Percentiles rank a stretch among this genome's conserved stretches.
These are phyloP conservation scores for Petrocephalus zakoni DNA, from an alignment of 2,113 vertebrate species.

Conservation along the genomic window DNA sequence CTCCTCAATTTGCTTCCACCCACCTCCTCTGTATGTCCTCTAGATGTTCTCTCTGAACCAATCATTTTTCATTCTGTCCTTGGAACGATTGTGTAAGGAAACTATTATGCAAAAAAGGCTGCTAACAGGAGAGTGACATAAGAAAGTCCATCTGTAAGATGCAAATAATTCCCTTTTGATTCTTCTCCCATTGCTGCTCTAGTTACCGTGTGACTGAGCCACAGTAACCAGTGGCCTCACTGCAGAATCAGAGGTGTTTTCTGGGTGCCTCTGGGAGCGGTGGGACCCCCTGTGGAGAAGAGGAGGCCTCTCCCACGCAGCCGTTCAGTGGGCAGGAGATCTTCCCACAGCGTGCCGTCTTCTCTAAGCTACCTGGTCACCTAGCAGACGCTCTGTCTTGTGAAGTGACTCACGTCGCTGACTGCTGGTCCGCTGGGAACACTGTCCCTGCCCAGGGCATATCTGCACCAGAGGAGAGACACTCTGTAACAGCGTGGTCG, in stretches of 20 bases:
- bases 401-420: not conserved
- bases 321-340: not conserved
- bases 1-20: too few relatives aligned
- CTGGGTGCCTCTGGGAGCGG: not conserved
- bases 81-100: too few relatives aligned
- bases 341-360: not conserved
- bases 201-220: not conserved
- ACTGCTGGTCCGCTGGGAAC: not conserved
- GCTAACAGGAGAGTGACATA: not conserved
- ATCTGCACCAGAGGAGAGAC: not conserved
- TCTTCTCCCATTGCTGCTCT: not conserved
- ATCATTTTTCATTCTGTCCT: too few relatives aligned
- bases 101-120: too few relatives aligned
- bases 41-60: not conserved
- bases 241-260: not conserved
- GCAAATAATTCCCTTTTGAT: not conserved
- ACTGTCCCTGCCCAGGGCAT: not conserved
- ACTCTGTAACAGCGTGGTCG: not conserved
- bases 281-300: not conserved
- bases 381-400: not conserved
- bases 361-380: not conserved
- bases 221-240: not conserved
- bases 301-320: not conserved
- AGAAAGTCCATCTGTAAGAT: not conserved
- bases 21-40: too few relatives aligned